A percentile compares a stretch with the other conserved stretches of the same genome.
Evolutionary conservation across 2,888 invertebrate genomes (phyloP).

Genomic region (Gisinianus flammeolus): DNA sequence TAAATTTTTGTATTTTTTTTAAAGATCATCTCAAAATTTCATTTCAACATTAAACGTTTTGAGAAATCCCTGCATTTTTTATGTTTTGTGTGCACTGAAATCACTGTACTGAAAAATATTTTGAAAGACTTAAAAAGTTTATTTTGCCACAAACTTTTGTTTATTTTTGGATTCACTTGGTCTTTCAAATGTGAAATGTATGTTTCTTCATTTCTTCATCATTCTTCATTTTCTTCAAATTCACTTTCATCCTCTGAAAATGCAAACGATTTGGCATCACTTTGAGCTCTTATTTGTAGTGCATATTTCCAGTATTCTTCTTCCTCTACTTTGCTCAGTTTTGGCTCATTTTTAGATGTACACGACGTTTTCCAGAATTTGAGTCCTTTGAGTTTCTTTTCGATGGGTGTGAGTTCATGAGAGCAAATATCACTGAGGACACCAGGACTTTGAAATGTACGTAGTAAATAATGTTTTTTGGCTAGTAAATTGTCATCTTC

Average conservation of each 20-base stretch:
- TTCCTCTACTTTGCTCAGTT: background rate
- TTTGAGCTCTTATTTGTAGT: background rate
- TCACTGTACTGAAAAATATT: too few species aligned
- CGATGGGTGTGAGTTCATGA: conserved; percentile 16
- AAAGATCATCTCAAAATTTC: background rate
- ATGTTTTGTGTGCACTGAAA: too few species aligned
- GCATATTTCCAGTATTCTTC: background rate
- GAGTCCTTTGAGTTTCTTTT: conserved; percentile 18
- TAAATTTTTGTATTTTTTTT: background rate
- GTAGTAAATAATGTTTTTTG: conserved; percentile 34
- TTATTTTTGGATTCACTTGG: background rate
- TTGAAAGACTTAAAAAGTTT: background rate
- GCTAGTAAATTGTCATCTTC: background rate
- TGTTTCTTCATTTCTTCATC: background rate
- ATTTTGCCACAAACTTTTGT: background rate
- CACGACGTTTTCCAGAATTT: background rate
- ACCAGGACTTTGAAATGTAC: conserved; percentile 35
- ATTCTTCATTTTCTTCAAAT: background rate
- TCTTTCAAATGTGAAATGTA: background rate
- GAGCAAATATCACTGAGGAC: conserved; percentile 36
- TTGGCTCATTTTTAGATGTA: background rate
- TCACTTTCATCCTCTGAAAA: background rate
- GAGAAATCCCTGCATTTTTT: too few species aligned
- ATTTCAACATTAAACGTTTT: too few species aligned
- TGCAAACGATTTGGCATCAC: background rate